Conservation (phyloP, 2,888 invertebrate species). For the Lycia hirtaria region DNA sequence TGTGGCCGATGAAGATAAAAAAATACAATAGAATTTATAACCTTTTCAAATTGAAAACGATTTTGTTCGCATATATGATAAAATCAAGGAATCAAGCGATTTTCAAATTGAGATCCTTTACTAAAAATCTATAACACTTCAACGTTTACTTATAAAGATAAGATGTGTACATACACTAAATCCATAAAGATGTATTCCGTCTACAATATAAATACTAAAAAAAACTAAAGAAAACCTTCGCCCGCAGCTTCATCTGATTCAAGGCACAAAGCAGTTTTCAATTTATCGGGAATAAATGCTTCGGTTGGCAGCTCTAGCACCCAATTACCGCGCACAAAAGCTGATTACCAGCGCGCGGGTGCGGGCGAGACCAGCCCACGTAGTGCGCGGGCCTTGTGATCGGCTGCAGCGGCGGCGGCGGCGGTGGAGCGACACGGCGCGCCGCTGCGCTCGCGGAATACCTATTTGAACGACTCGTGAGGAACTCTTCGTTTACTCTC, state of each 20-base stretch:
- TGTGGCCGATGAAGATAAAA: too few relatives aligned
- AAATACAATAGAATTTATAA: too few relatives aligned
- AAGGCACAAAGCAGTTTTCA: slow-evolving; percentile 82
- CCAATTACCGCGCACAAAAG: slow-evolving; percentile 85
- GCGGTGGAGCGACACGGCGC: slow-evolving; percentile 28
- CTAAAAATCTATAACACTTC: too few relatives aligned
- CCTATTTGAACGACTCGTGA: slow-evolving; percentile 74
- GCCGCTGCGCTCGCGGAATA: slow-evolving; percentile 63
- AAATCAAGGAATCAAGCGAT: too few relatives aligned
- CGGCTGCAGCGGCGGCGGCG: slow-evolving; percentile 40
- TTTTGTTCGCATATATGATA: too few relatives aligned
- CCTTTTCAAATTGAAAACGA: too few relatives aligned
- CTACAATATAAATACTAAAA: neutral
- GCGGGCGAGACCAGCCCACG: slow-evolving; percentile 57
- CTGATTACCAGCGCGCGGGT: slow-evolving; percentile 80
- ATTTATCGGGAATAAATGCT: slow-evolving; percentile 84
- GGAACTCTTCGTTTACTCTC: slow-evolving; percentile 75
- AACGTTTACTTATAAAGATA: neutral
- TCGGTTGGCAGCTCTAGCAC: slow-evolving; percentile 84
- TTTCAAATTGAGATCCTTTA: too few relatives aligned
- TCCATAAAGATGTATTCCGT: neutral
- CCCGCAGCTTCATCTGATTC: slow-evolving; percentile 74
- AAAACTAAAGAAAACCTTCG: slow-evolving; percentile 55
- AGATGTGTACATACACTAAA: neutral
- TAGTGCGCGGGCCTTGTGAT: slow-evolving; percentile 11